Conservation (phyloP, 2,888 invertebrate species). For the Tineola bisselliella region DNA sequence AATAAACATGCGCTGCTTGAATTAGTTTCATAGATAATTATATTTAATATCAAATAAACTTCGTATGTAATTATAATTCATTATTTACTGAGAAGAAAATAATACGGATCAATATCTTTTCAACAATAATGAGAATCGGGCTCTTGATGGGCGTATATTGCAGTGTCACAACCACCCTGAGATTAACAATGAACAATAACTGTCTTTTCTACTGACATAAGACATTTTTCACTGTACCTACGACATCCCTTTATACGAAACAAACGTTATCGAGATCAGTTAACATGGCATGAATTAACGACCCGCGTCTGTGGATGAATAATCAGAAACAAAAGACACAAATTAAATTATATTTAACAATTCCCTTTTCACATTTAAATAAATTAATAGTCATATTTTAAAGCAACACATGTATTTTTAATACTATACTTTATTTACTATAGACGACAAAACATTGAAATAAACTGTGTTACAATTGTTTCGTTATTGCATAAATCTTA, state of each 20-base stretch:
- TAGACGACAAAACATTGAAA: background rate
- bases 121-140: too few species aligned
- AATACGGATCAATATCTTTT: too few species aligned
- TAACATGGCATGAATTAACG: conserved; percentile 1
- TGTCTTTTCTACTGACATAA: conserved; percentile 5
- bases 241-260: background rate
- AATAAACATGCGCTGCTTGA: too few species aligned
- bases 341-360: background rate
- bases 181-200: background rate
- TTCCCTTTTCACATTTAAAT: background rate
- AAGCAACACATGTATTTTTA: too few species aligned
- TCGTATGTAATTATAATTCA: too few species aligned
- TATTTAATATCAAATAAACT: too few species aligned
- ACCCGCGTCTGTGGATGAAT: background rate
- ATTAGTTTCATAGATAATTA: too few species aligned
- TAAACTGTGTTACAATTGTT: background rate
- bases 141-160: background rate
- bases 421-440: background rate
- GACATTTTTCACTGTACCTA: conserved; percentile 8
- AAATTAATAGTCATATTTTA: too few species aligned
- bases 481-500: background rate
- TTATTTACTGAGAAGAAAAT: too few species aligned
- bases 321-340: background rate
- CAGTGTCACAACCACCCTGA: background rate
- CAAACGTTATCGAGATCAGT: conserved; percentile 1